phyloP scores from a whole-genome alignment of 2,797 vertebrate species.

The Toxotes lorentzi region DNA sequence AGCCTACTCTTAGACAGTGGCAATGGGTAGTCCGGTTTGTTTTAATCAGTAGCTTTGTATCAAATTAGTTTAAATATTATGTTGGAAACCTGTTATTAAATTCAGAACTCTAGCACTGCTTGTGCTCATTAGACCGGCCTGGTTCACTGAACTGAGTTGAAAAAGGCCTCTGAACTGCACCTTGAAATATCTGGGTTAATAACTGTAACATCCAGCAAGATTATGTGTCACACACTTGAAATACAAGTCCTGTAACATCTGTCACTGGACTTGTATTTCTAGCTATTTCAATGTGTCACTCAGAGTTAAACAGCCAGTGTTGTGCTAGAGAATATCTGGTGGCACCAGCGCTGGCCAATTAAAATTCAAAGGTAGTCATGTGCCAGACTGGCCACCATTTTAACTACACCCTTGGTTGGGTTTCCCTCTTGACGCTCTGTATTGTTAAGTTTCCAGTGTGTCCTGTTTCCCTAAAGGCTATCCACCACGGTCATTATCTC shows the following conservation, averaged over 20 bases:
- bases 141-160: slow-evolving; percentile 14
- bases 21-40: slow-evolving; percentile 32
- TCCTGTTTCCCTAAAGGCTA: slow-evolving; percentile 41
- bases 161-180: slow-evolving; percentile 4
- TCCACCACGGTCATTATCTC: slow-evolving; percentile 44
- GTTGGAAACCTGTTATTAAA: slow-evolving; percentile 54
- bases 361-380: slow-evolving; percentile 38
- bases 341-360: slow-evolving; percentile 39
- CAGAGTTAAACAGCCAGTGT: slow-evolving; percentile 31
- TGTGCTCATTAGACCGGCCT: slow-evolving; percentile 30
- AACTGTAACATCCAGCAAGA: slow-evolving; percentile 16
- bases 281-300: slow-evolving; percentile 55
- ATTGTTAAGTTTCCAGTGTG: slow-evolving; percentile 51
- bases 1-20: slow-evolving; percentile 27
- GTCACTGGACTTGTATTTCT: slow-evolving; percentile 67
- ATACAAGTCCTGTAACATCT: slow-evolving; percentile 55
- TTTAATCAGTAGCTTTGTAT: slow-evolving; percentile 56
- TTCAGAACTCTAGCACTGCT: slow-evolving; percentile 15
- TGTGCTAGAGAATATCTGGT: slow-evolving; percentile 48
- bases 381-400: slow-evolving; percentile 46
- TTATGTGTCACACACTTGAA: slow-evolving; percentile 51
- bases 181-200: slow-evolving; percentile 13
- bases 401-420: slow-evolving; percentile 26
- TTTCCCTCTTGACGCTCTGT: slow-evolving; percentile 41
- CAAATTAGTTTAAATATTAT: slow-evolving; percentile 55